Conservation (phyloP, 2,888 invertebrate genomes). For the Pseudococcus longispinus region DNA sequence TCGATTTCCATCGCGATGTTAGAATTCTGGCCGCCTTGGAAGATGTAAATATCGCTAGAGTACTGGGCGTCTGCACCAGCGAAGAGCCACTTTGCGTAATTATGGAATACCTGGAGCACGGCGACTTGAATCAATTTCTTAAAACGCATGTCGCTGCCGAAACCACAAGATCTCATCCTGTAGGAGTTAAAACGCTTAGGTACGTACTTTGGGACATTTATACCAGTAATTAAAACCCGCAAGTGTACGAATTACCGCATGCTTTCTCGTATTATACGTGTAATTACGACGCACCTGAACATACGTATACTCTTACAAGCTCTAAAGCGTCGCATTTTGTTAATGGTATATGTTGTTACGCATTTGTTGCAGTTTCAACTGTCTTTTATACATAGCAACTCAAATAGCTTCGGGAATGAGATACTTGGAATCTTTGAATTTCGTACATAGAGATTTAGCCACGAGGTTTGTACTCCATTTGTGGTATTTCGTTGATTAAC, state of each 20-base stretch:
- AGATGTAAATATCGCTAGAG: slow-evolving; percentile 67
- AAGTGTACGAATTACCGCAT: not conserved
- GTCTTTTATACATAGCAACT: slow-evolving; percentile 79
- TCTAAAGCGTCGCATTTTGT: not conserved
- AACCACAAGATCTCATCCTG: slow-evolving; percentile 60
- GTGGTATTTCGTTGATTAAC: slow-evolving; percentile 4
- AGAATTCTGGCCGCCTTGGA: slow-evolving; percentile 81
- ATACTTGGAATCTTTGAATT: slow-evolving; percentile 85
- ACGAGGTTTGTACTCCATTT: slow-evolving; percentile 68
- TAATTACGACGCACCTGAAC: not conserved
- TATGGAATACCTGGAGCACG: slow-evolving; percentile 70
- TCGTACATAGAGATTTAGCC: slow-evolving; percentile 89
- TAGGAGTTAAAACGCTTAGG: slow-evolving; percentile 62
- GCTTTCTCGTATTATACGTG: not conserved
- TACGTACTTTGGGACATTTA: slow-evolving; percentile 56
- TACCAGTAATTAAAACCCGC: not conserved
- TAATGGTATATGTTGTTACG: not conserved
- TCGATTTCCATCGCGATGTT: slow-evolving; percentile 87
- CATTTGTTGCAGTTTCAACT: slow-evolving; percentile 69
- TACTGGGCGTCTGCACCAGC: slow-evolving; percentile 66
- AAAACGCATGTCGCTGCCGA: slow-evolving; percentile 63
- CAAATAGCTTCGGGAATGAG: slow-evolving; percentile 91
- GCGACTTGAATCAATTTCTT: slow-evolving; percentile 70
- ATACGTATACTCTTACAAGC: too few species aligned
- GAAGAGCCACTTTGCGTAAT: slow-evolving; percentile 68